Base-by-base conservation (phyloP, 2,888 invertebrate genomes). In the Coleophora flavipennella region DNA sequence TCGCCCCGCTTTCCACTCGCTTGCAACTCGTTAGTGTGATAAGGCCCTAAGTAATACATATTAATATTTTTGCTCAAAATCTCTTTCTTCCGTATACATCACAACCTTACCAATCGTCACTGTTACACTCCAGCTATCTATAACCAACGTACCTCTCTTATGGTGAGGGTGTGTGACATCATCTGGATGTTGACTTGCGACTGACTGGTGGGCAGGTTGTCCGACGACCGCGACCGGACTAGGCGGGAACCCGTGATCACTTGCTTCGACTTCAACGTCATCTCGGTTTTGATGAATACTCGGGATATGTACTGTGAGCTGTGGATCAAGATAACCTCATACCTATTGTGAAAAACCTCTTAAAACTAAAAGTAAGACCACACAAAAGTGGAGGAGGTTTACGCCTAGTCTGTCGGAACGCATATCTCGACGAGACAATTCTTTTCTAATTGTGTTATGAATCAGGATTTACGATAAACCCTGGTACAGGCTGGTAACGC, bases 141-240 rank as follows among this genome's bases (percentile, higher is more conserved):
- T 11, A 4, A n/a, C 29, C 10, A 29, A 29, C 29, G 10, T 29
- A 29, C 29, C 29, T 29, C 29, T 29, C 29, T 29, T 9, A 96
- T 95, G 64, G 95, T 95, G 65, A 96, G 89, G 46, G 95, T 96
- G 72, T 95, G 95, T 36, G 95, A 96, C 89, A 95, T 93, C 94
- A 95, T 95, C 85, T 95, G 95, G 55, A 96, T 94, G 87, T 95
- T 95, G 86, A 93, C 92, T 86, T 95, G 95, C 46, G 94, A 94
- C 80, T 95, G 95, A 84, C 94, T 94, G 67, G 94, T 94, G 56
- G 95, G 95, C 58, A 95, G 86, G 85, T 95, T 95, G 84, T 96
- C 95, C 46, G 92, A 93, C 35, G 95, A 95, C 59, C 94, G 88
- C 53, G 95, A 95, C 62, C 94, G 87, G 42, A 91, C 90, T 66